Base-by-base conservation (phyloP, 2,888 invertebrate genomes). In the Nemapogon koenigi region DNA sequence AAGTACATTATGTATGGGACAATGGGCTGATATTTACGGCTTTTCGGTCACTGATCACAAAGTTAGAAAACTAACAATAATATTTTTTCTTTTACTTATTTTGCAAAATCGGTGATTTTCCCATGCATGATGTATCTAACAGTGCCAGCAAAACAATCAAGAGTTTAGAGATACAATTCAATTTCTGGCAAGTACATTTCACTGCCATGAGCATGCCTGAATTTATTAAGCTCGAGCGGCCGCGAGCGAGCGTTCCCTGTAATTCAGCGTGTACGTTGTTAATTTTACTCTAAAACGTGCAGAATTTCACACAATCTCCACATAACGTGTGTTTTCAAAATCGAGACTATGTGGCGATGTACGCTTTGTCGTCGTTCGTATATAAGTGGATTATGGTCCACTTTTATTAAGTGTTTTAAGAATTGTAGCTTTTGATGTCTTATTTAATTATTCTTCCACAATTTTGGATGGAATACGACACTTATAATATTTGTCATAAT, bases 181-280 rank as follows among this genome's bases (percentile, higher is more conserved):
- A 33, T 33, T 33, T 33, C 33, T 19, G 33, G 33, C 33, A 33
- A 33, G 33, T 33, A 33, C 33, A 19, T 33, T 33, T 33, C 33
- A 33, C 19, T 33, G 18, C 19, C 46, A 40, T 43, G 51, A 46
- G 51, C 56, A 54, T 55, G 55, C 48, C 49, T 47, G 51, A 50
- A 53, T 49, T 57, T 55, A 52, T 50, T 51, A 53, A 50, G 47
- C 45, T 48, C 41, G 41, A 49, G 43, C 40, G 33, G 41, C 45
- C 33, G 33, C 33, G 33, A 33, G 19, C 33, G 33, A 19, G 18
- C 19, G n/a, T 4, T 14, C 4, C 19, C 16, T 33, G 19, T 33
- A 33, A 55, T 57, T 58, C 50, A 51, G 53, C 49, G 50, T 50
- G 49, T 47, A 38, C 45, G 51, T 46, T 54, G 58, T 60, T 62